These are phyloP conservation scores for Orthosia cruda DNA, from an alignment of 2,888 invertebrate genomes.

Conservation along the genomic window DNA sequence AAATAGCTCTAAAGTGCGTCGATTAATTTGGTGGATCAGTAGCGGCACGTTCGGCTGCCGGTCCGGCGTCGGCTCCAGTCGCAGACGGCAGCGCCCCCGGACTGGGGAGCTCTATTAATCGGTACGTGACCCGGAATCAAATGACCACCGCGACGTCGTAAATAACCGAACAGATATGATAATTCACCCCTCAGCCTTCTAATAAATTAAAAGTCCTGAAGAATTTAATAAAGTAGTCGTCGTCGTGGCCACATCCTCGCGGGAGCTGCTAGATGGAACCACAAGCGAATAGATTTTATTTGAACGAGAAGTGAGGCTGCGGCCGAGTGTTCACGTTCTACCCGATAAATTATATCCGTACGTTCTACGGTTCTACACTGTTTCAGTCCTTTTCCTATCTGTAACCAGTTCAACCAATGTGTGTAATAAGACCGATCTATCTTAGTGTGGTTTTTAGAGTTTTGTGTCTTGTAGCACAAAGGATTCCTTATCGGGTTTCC, in stretches of 20 bases:
- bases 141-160: conserved; percentile 64
- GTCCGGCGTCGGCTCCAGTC: conserved; percentile 9
- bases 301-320: conserved; percentile 39
- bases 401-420: conserved; percentile 19
- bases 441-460: not conserved
- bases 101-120: conserved; percentile 72
- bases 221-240: conserved; percentile 66
- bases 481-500: not conserved
- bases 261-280: conserved; percentile 39
- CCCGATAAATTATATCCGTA: conserved; percentile 27
- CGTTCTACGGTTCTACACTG: not conserved
- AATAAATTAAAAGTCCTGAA: conserved; percentile 68
- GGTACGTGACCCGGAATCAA: conserved; percentile 80
- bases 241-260: conserved; percentile 39
- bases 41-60: conserved; percentile 28
- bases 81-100: conserved; percentile 13
- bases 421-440: not conserved
- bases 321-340: conserved; percentile 31
- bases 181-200: conserved; percentile 65
- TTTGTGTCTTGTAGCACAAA: not conserved
- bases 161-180: conserved; percentile 72
- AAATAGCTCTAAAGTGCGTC: conserved; percentile 65
- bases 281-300: conserved; percentile 54
- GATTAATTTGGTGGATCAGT: conserved; percentile 63
- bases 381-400: conserved; percentile 30